These are phyloP conservation scores for Actinernus sp. DNA, from an alignment of 92 coral and sea anemone genomes.

Conservation along the genomic window DNA sequence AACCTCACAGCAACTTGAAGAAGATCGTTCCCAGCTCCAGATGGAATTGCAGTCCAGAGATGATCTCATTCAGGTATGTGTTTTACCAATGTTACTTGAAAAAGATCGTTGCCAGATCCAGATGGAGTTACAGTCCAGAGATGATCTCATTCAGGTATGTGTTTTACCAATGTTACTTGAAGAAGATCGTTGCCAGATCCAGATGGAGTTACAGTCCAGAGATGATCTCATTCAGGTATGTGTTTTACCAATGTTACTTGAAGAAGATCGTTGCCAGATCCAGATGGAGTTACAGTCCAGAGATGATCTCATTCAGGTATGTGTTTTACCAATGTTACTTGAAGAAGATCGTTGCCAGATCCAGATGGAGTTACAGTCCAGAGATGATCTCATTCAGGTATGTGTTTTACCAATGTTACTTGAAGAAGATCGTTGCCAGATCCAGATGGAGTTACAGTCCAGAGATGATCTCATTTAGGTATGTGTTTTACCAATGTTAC, in stretches of 20 bases:
- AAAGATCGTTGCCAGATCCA: conserved; percentile 76
- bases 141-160: conserved; percentile 90
- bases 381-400: conserved; percentile 89
- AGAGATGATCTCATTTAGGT: conserved; percentile 90
- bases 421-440: conserved; percentile 76
- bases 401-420: no score
- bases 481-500: no score
- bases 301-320: conserved; percentile 86
- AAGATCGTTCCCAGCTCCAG: conserved; percentile 74
- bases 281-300: conserved; percentile 79
- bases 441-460: conserved; percentile 73
- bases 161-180: no score
- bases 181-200: conserved; percentile 70
- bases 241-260: no score
- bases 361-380: conserved; percentile 73
- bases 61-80: conserved; percentile 90
- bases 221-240: conserved; percentile 85
- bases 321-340: no score
- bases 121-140: conserved; percentile 82
- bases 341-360: conserved; percentile 80
- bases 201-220: conserved; percentile 78
- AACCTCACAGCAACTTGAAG: no score
- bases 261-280: conserved; percentile 73
- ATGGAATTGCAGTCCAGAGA: conserved; percentile 84
- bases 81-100: no score